Conservation (phyloP, 1,140 invertebrate genomes). For the Prorops nasuta region DNA sequence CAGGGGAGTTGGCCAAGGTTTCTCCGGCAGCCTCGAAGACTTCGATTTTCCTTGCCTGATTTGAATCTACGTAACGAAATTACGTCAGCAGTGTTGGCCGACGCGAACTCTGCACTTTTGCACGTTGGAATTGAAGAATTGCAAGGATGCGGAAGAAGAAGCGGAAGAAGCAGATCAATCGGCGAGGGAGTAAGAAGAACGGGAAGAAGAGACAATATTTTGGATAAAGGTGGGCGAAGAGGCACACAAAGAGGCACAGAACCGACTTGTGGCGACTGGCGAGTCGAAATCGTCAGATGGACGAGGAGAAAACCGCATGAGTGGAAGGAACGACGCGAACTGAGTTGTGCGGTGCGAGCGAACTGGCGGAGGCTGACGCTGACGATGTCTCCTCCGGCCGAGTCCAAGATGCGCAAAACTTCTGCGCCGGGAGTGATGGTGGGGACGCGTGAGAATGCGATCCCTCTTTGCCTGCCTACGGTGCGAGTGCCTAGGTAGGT, state of each 20-base stretch:
- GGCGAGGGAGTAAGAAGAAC: too few relatives aligned
- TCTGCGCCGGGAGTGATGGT: slow-evolving; percentile 4
- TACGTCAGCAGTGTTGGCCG: too few relatives aligned
- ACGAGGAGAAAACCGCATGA: slow-evolving; percentile 24
- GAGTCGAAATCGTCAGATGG: too few relatives aligned
- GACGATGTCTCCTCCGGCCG: slow-evolving; percentile 29
- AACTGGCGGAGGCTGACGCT: slow-evolving; percentile 40
- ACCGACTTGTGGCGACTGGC: neutral
- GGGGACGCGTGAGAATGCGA: slow-evolving; percentile 14
- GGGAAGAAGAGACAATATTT: neutral
- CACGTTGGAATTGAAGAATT: too few relatives aligned
- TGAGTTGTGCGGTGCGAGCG: slow-evolving; percentile 40
- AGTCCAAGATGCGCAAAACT: slow-evolving; percentile 9
- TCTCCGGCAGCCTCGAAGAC: too few relatives aligned
- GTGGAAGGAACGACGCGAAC: slow-evolving; percentile 41
- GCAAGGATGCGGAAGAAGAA: too few relatives aligned
- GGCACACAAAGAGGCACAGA: neutral
- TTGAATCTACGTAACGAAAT: too few relatives aligned
- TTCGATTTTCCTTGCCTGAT: too few relatives aligned
- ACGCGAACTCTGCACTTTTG: too few relatives aligned
- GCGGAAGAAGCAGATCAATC: too few relatives aligned
- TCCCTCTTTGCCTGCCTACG: slow-evolving; percentile 10
- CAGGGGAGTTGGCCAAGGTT: too few relatives aligned
- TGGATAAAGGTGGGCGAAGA: neutral
- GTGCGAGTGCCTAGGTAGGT: neutral